Evolutionary conservation across 2,888 invertebrate species (phyloP).

Genomic region (Pyrrhopygopsis socrates): DNA sequence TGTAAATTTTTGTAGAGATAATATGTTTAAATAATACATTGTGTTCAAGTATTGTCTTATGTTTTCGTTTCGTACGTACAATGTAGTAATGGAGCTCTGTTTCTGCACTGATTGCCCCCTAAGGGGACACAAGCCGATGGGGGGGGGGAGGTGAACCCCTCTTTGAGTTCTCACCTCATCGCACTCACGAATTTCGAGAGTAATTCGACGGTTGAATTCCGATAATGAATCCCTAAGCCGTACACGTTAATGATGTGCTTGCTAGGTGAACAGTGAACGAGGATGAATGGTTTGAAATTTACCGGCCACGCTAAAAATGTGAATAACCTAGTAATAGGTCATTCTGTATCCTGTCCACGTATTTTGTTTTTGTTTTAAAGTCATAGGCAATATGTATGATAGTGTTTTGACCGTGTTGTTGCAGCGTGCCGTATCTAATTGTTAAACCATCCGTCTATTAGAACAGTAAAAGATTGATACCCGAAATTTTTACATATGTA

Average conservation of each 20-base stretch:
- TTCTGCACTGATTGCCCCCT: conserved; percentile 31
- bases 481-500: too few species aligned
- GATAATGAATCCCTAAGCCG: conserved; percentile 42
- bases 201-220: conserved; percentile 80
- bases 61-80: background rate
- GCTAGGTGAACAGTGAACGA: background rate
- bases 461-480: too few species aligned
- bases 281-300: conserved; percentile 32
- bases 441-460: too few species aligned
- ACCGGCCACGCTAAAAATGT: background rate
- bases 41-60: too few species aligned
- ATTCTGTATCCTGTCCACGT: too few species aligned
- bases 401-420: too few species aligned
- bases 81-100: conserved; percentile 11
- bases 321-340: too few species aligned
- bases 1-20: too few species aligned
- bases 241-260: conserved; percentile 39
- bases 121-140: background rate
- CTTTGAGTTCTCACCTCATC: conserved; percentile 89
- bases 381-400: too few species aligned
- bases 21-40: too few species aligned
- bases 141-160: conserved; percentile 3
- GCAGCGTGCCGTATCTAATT: too few species aligned
- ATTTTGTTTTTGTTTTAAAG: too few species aligned
- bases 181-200: conserved; percentile 87